Base-by-base conservation (phyloP, 2,797 vertebrate genomes). In the Adelosebastes latens region DNA sequence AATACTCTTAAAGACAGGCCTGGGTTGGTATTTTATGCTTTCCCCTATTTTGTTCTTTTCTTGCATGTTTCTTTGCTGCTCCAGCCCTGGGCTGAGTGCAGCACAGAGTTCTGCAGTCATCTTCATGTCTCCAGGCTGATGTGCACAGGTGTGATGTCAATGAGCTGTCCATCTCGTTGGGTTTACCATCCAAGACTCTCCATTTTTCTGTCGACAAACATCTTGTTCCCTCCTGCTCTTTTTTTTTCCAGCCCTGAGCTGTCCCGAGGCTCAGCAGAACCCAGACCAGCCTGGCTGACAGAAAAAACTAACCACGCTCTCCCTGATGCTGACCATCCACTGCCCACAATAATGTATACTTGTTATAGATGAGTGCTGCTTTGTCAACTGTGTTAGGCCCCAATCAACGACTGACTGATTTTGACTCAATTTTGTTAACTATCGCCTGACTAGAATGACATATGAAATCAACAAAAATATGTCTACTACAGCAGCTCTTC, bases 151-250 rank as follows among this genome's bases (percentile, higher is more conserved):
- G 73, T 61, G 31, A 82, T 58, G 36, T 69, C 71, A 77, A 85
- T 49, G 49, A 29, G 67, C 32, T 22, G 65, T 63, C 72, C 14
- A n/a, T 77, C 72, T 77, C 42, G 32, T 25, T 24, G 18, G 24
- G 63, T 65, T 64, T 73, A 71, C 60, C 13, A n/a, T 14, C 2
- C 64, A 68, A 7, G 24, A 56, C 18, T 55, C 36, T 63, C 61
- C 32, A 49, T 87, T 78, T 82, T 69, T 65, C 70, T 46, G 39
- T 81, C 72, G 6, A 71, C 60, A 87, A 71, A 87, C 83, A 91
- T 83, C 81, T 68, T 13, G 56, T 52, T 70, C 49, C 18, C 42
- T 68, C 16, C 31, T 81, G 34, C 70, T 81, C 56, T 62, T 25
- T 81, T 25, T 61, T 24, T 77, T 6, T 25, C 27, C 25, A 65